Evolutionary conservation across 2,113 vertebrate genomes (phyloP).

Genomic region (Tonatia bakeri): DNA sequence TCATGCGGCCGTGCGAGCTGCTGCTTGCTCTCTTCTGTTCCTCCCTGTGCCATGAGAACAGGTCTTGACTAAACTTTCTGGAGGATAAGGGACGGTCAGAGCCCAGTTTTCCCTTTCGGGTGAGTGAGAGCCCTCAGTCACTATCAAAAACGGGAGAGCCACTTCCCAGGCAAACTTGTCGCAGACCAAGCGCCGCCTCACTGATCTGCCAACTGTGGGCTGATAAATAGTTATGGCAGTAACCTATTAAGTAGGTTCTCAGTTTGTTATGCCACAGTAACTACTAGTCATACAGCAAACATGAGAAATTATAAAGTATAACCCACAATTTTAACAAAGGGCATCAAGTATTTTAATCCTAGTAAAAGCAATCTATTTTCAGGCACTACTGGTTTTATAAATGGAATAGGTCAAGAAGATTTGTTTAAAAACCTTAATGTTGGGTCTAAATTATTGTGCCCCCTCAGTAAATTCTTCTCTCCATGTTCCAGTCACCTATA

Average conservation of each 20-base stretch:
- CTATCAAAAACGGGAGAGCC: background rate
- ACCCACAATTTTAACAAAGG: background rate
- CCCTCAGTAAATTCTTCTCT: background rate
- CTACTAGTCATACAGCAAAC: background rate
- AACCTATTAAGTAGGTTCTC: background rate
- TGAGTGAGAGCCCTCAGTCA: background rate
- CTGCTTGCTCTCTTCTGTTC: background rate
- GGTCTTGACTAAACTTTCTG: background rate
- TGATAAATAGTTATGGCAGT: background rate
- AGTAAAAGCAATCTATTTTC: background rate
- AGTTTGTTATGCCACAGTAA: background rate
- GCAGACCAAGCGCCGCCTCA: background rate
- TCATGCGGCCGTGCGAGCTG: background rate
- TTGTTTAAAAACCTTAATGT: background rate
- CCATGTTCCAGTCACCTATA: background rate
- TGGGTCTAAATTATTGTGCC: background rate
- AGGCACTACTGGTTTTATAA: background rate
- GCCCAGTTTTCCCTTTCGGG: background rate
- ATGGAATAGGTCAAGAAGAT: background rate
- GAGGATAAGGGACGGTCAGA: background rate
- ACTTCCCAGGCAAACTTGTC: background rate
- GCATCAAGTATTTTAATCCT: background rate
- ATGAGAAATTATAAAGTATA: background rate
- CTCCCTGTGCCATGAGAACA: background rate
- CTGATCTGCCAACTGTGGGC: background rate